Evolutionary conservation across 2,797 vertebrate genomes (phyloP).

Genomic region (Lacerta viridis): DNA sequence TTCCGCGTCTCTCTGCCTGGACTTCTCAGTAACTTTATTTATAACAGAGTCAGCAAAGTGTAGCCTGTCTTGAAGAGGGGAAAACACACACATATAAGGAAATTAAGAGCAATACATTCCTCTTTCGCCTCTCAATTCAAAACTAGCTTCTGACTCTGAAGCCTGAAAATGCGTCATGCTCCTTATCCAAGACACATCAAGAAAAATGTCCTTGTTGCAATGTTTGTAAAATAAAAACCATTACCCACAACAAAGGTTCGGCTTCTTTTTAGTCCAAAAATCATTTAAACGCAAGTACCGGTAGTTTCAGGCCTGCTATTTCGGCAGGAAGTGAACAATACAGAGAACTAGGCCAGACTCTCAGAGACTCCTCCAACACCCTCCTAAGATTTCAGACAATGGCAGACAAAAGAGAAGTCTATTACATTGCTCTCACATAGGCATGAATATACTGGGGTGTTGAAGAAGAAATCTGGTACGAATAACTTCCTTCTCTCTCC

Average conservation of each 20-base stretch:
- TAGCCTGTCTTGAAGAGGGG: constrained; percentile 85
- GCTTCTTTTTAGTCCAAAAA: background rate
- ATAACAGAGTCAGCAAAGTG: constrained; percentile 90
- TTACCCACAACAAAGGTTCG: background rate
- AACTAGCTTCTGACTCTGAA: background rate
- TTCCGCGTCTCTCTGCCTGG: constrained; percentile 90
- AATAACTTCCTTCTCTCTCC: no score
- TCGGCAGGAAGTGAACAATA: background rate
- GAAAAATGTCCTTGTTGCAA: background rate
- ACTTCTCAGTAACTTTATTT: constrained; percentile 92
- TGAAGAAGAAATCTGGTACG: background rate
- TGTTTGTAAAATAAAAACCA: background rate
- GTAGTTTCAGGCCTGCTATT: background rate
- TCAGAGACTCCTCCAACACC: no score
- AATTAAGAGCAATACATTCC: background rate
- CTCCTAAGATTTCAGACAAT: background rate
- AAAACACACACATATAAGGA: constrained; percentile 39
- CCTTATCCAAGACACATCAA: background rate
- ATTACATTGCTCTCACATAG: background rate
- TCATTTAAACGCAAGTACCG: background rate
- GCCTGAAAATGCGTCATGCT: background rate
- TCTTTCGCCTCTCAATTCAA: background rate
- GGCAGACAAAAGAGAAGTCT: background rate
- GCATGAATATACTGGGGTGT: background rate
- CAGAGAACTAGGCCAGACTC: background rate